Base-by-base conservation (phyloP, 2,888 invertebrate species). In the Brachyptera risi region DNA sequence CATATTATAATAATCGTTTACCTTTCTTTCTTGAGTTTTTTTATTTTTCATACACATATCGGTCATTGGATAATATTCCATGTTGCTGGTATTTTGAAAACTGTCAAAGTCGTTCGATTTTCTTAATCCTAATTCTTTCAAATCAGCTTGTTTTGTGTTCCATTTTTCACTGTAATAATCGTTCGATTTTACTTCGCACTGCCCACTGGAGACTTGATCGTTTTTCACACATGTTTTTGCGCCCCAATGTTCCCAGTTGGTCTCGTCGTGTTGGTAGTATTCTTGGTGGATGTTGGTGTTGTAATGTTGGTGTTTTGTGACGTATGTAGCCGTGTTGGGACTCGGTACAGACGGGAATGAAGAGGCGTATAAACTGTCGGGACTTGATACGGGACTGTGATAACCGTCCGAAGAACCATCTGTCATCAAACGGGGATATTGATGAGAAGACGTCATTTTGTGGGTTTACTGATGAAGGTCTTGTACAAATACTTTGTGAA, bases 331-430 rank as follows among this genome's bases (percentile, higher is more conserved):
- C 7, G 35, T n/a, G 26, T 24, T 50, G 3, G 47, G 47, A 23
- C 47, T 49, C 9, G 62, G 60, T 1, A 40, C 17, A 11, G 59
- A 56, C 3, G 57, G 19, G 38, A 59, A 63, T 3, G 63, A 58
- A 4, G 61, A 13, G 5, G 62, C 42, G 38, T 62, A 66, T 15
- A 59, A 26, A 31, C 65, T 65, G 40, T 66, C 66, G 4, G 66
- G 63, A 44, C 65, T 65, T 35, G 66, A 63, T 4, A 58, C 63
- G 5, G 65, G 65, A 38, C 66, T 65, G 47, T 51, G 63, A 44
- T 56, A 61, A 9, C 63, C 64, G 50, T 63, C 64, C 11, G 60
- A 60, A 1, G 60, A 40, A 9, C 26, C 56, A n/a, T 57, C 58
- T 19, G 61, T 31, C 4, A 31, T 9, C 1, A 15, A 35, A 2